Evolutionary conservation across 2,797 vertebrate genomes (phyloP).

Genomic region (Macrochelys suwanniensis): DNA sequence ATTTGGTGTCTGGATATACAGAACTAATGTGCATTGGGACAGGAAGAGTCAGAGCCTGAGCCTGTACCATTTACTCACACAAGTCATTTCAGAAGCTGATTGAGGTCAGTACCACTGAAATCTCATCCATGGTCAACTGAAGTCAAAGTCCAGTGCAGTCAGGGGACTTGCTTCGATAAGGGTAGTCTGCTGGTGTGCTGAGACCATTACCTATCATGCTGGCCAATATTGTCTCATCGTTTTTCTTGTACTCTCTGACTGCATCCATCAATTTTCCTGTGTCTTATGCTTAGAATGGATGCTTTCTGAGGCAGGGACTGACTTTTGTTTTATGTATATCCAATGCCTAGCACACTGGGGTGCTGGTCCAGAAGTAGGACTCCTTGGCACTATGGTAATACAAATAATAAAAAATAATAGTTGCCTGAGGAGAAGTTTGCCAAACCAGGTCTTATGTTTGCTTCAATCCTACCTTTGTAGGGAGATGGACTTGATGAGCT

Average conservation of each 20-base stretch:
- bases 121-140: constrained; percentile 15
- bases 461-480: constrained; percentile 29
- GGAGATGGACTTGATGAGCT: constrained; percentile 4
- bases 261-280: not conserved
- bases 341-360: not conserved
- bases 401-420: constrained; percentile 18
- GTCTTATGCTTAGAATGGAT: not conserved
- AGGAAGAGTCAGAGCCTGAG: not conserved
- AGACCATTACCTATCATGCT: not conserved
- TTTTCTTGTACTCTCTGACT: not conserved
- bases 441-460: not conserved
- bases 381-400: not conserved
- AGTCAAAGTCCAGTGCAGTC: constrained; percentile 19
- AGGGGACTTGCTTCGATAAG: not conserved
- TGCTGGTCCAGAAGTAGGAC: not conserved
- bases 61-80: not conserved
- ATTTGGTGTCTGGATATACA: not conserved
- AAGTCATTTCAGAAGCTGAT: not conserved
- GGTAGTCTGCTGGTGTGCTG: not conserved
- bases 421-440: constrained; percentile 18
- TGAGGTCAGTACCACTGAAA: constrained; percentile 27
- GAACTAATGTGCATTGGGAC: not conserved
- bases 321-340: not conserved
- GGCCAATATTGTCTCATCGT: not conserved
- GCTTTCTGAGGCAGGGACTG: not conserved